These are phyloP conservation scores for Odocoileus virginianus DNA, from an alignment of 2,113 vertebrate species.

Conservation along the genomic window DNA sequence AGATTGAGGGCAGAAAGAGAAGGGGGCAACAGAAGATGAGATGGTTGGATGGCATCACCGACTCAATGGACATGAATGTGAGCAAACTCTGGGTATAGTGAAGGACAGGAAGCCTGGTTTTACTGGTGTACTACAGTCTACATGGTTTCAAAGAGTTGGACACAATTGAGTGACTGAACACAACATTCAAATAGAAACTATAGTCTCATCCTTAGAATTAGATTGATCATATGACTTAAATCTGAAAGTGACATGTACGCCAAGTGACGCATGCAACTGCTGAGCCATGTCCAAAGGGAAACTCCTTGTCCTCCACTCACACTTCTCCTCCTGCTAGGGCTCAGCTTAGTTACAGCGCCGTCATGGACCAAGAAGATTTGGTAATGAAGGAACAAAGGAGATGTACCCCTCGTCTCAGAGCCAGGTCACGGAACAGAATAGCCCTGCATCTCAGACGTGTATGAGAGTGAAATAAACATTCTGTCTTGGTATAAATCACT, in stretches of 20 bases:
- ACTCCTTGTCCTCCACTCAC: accelerated
- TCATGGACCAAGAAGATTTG: neutral
- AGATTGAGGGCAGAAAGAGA: neutral
- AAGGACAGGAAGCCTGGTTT: neutral
- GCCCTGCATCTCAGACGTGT: neutral
- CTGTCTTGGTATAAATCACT: neutral
- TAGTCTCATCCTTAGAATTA: neutral
- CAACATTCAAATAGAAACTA: neutral
- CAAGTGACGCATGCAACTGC: neutral
- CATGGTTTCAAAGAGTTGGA: accelerated
- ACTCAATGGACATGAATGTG: neutral
- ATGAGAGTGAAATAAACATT: neutral
- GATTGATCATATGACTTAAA: neutral
- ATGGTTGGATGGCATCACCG: neutral
- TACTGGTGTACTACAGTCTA: neutral
- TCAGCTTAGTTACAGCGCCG: neutral
- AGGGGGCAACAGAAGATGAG: neutral
- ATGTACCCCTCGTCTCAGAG: neutral
- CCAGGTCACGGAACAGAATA: neutral
- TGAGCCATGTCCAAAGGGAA: neutral
- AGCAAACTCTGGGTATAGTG: neutral
- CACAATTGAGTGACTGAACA: neutral
- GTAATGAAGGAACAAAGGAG: neutral
- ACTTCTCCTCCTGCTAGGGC: neutral
- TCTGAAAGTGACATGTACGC: neutral